A percentile compares a stretch with the other conserved stretches of the same genome.
phyloP scores from a whole-genome alignment of 2,113 vertebrate genomes.

The Tricholaema leucomelas region DNA sequence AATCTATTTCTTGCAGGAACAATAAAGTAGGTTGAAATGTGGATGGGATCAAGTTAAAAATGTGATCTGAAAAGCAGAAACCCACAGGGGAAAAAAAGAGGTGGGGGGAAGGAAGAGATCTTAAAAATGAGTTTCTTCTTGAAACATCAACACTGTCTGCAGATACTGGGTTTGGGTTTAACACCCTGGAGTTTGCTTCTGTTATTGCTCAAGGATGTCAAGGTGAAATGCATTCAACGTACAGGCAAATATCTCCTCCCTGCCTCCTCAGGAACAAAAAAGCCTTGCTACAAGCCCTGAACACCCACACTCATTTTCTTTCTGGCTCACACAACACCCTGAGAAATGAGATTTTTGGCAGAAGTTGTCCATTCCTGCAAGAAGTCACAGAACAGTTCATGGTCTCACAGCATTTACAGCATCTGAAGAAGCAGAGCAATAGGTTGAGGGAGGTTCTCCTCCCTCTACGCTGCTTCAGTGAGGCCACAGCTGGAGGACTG shows the following conservation, averaged over 20 bases:
- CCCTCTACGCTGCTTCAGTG: too few species aligned
- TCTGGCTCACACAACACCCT: not conserved
- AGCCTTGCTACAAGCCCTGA: not conserved
- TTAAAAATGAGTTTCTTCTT: not conserved
- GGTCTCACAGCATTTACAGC: not conserved
- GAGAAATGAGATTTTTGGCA: not conserved
- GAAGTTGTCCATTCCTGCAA: not conserved
- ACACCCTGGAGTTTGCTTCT: not conserved
- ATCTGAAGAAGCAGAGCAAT: not conserved
- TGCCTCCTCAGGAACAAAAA: not conserved
- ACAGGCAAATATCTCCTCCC: not conserved
- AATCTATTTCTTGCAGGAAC: not conserved
- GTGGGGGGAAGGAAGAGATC: not conserved
- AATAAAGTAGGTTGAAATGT: not conserved
- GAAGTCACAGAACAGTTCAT: not conserved
- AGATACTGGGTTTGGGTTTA: not conserved
- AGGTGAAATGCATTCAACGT: not conserved
- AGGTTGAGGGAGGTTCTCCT: too few species aligned
- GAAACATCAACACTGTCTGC: not conserved
- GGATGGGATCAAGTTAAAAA: not conserved
- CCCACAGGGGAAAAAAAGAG: not conserved
- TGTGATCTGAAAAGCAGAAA: not conserved
- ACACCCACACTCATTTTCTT: not conserved
- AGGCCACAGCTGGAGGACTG: too few species aligned
- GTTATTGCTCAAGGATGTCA: not conserved